phyloP scores from a whole-genome alignment of 2,113 vertebrate species.

The Azemiops feae region DNA sequence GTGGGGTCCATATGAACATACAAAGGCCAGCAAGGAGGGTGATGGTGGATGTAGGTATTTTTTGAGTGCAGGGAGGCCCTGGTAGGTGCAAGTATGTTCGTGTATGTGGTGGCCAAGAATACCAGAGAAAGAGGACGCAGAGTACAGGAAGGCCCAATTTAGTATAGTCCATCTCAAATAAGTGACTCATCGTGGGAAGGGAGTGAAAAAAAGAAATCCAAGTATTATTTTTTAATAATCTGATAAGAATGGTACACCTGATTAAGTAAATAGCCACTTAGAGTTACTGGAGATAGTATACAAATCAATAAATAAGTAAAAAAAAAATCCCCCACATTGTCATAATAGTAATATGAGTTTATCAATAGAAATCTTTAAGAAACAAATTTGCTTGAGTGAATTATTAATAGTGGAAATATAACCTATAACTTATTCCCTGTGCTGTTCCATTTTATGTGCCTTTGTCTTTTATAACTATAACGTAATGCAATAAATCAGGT shows the following conservation, averaged over 20 bases:
- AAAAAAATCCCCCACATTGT: not conserved
- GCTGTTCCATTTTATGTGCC: not conserved
- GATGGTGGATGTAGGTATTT: not conserved
- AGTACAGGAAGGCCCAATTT: too few species aligned
- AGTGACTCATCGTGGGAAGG: too few species aligned
- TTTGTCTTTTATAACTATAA: constrained; percentile 17
- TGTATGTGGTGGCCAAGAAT: too few species aligned
- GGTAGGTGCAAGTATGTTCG: too few species aligned
- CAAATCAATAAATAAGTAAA: not conserved
- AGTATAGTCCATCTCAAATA: too few species aligned
- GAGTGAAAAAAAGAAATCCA: not conserved
- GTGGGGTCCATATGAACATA: not conserved
- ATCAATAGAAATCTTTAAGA: constrained; percentile 32
- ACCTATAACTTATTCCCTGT: not conserved
- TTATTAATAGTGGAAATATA: constrained; percentile 43
- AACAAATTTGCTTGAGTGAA: constrained; percentile 24
- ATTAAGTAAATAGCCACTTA: not conserved
- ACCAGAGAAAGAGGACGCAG: not conserved
- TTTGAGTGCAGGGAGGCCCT: not conserved
- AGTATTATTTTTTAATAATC: not conserved
- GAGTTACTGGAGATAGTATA: not conserved
- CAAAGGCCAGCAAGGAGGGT: not conserved
- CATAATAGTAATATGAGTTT: constrained; percentile 23
- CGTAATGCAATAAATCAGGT: not conserved
- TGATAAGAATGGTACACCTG: constrained; percentile 12